Evolutionary conservation across 2,113 vertebrate species (phyloP), one percentile per base, ranked within the genome.

Genomic region (Sterrhoptilus dennistouni): DNA sequence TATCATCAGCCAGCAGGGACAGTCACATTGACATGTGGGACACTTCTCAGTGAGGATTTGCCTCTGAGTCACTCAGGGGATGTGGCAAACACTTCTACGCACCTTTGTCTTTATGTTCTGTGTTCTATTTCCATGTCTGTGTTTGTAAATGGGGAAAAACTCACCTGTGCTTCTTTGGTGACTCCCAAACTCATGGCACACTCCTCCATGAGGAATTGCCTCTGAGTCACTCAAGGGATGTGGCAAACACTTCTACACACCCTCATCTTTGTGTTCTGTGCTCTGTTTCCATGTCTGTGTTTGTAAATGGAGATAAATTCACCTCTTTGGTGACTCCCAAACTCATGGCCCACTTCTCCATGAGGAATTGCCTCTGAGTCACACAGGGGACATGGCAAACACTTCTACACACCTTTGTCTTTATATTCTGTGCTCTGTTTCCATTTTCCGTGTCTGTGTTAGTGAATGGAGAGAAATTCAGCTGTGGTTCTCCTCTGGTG

Each of bases 1-100:
- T 92, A 90, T 94, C 87, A 91, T 88, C 95, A 89, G 87, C 91
- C 94, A 96, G 84, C 53, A 89, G n/a, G n/a, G n/a, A n/a, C n/a
- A n/a, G n/a, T n/a, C n/a, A n/a, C n/a, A n/a, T n/a, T n/a, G n/a
- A n/a, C n/a, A n/a, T n/a, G n/a, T 45, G 74, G 54, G 61, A 44
- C 95, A 22, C 89, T 83, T 60, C 93, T 97, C 75, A 23, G 11
- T 69, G 88, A 84, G 82, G 89, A n/a, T 92, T 96, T 86, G 74
- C 38, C 14, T 60, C 77, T 89, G 95, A 95, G 91, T 93, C 87
- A 66, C 33, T 17, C 74, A 75, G 69, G 44, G 63, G 36, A 31
- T 33, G 35, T 49, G 36, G 25, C 75, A 76, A 87, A 65, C 50
- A 7, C 79, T 75, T 91, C 25, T 22, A 29, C 56, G 47, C 56